Evolutionary conservation across 2,888 invertebrate species (phyloP), one percentile per base, ranked within the genome.

Genomic region (Notocelia uddmanniana): DNA sequence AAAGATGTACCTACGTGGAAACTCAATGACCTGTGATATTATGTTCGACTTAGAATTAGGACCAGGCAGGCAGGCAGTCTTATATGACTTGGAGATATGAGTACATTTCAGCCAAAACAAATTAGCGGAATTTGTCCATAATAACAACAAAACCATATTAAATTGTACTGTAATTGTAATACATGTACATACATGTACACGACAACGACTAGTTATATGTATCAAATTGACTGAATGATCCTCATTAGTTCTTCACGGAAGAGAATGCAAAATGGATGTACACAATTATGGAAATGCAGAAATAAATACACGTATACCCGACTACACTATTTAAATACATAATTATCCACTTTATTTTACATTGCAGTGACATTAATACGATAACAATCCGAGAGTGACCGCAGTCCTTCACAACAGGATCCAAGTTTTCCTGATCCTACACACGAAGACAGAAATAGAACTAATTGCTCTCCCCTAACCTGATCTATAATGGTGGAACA

Each of bases 1-100:
- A 41, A 41, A 52, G n/a, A 54, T 6, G 2, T 26, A 26, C 11
- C 37, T 26, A 19, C 23, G 37, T 19, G 5, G 55, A 63, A 18
- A n/a, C 45, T 69, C 69, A 48, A 55, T 48, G 69, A 62, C 62
- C 69, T 48, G 41, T 45, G 69, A 69, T 41, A 69, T 62, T 62
- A 37, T 52, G 52, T 59, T 62, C 55, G 41, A 55, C 62, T 34
- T 48, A 54, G 50, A 21, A 68, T 59, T 37, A 18, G 34, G 58
- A 48, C 58, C 52, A 34, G 62, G 21, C 69, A 55, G 62, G 48
- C n/a, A n/a, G n/a, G n/a, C n/a, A n/a, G n/a, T 68, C 62, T 31
- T 55, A 37, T 54, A 54, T 18, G 64, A 69, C 55, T 19, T 21
- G 13, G 41, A 2, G 41, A 41, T 37, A 31, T 69, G 69, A 55